Evolutionary conservation across 2,113 vertebrate genomes (phyloP).

Genomic region (Illadopsis cleaveri): DNA sequence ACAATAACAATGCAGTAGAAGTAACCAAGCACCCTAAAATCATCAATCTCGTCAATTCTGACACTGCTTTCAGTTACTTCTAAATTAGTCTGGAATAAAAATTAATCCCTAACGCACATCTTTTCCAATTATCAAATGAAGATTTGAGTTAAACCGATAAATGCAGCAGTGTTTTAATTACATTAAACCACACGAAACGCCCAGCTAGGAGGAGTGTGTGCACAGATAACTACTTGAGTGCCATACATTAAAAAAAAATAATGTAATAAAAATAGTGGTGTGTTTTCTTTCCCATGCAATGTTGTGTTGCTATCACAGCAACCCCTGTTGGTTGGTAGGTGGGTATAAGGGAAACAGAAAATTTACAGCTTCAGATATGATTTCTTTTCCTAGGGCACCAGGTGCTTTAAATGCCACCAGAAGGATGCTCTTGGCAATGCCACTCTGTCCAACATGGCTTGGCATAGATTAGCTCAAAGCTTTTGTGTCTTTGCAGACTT

Average conservation of each 20-base stretch:
- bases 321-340: neutral
- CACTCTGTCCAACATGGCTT: conserved; percentile 72
- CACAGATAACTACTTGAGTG: neutral
- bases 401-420: conserved; percentile 80
- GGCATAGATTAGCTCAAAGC: conserved; percentile 76
- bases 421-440: conserved; percentile 78
- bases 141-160: conserved; percentile 61
- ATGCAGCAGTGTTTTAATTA: conserved; percentile 38
- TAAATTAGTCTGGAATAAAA: conserved; percentile 59
- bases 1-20: conserved; percentile 41
- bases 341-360: conserved; percentile 16
- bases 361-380: conserved; percentile 34
- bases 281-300: neutral
- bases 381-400: conserved; percentile 72
- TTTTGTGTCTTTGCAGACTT: conserved; percentile 78
- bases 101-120: conserved; percentile 42
- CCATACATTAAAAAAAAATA: conserved; percentile 41
- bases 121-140: conserved; percentile 70
- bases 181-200: conserved; percentile 37
- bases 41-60: neutral
- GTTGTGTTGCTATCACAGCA: conserved; percentile 34
- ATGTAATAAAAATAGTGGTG: conserved; percentile 7
- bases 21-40: conserved; percentile 20
- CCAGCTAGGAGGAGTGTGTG: conserved; percentile 23
- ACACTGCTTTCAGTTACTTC: conserved; percentile 11